Base-by-base conservation (phyloP, 2,113 vertebrate species). In the Halichoerus grypus region DNA sequence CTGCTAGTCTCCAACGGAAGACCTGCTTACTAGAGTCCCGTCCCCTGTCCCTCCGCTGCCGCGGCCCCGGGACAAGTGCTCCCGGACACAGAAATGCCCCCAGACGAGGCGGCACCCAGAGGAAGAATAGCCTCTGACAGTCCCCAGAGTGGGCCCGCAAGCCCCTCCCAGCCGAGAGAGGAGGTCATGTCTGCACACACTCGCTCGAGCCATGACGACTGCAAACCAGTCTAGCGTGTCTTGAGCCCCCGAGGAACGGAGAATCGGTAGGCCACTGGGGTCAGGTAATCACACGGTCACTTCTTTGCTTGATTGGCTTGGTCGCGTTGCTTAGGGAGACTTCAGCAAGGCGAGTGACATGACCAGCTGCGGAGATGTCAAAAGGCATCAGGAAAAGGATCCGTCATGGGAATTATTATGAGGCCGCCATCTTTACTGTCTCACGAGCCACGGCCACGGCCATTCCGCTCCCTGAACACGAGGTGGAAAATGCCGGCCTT, bases 401-500 rank as follows among this genome's bases (percentile, higher is more conserved):
- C 81, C 59, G 22, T 51, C 0, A 0, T 4, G 84, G 91, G 74
- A 91, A 87, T 77, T 80, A 12, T 4, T 13, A 28, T 88, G 80
- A 97, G 96, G 83, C 90, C 95, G 90, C 76, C 88, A 3, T 61
- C 95, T 85, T 72, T 71, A 81, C 89, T 86, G 72, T 79, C 97
- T 96, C 39, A 80, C 61, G 80, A 95, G 22, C 95, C 71, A 46
- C 72, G 26, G 87, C 67, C 51, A 61, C 81, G 0, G 93, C 95
- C 95, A 88, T 93, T 97, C 97, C 63, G 55, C 91, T 95, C 72
- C 83, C 57, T 92, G 97, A 97, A 76, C 95, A 95, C 33, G 51
- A 94, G 94, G 95, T n/a, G 7, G 97, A 97, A 97, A 97, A 92
- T 94, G 97, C 86, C 93, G 97, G 97, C 93, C 98, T 97, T 72